Evolutionary conservation across 2,113 vertebrate genomes (phyloP).

Genomic region (Pterophyllum scalare): DNA sequence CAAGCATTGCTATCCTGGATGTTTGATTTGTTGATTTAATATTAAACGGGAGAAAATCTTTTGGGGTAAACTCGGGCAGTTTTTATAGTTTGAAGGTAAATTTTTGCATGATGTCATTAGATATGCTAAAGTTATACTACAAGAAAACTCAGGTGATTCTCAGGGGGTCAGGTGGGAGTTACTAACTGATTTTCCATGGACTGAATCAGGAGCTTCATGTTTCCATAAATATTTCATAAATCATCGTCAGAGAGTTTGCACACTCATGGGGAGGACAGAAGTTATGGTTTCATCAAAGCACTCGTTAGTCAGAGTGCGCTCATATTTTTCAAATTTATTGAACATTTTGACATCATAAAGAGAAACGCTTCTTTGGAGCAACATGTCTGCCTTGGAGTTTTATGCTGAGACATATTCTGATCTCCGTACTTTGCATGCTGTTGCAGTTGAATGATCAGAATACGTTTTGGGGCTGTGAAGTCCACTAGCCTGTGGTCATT

Average conservation of each 20-base stretch:
- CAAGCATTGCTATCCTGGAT: background rate
- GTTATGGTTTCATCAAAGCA: background rate
- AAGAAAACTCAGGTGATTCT: background rate
- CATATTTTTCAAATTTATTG: background rate
- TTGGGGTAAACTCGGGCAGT: background rate
- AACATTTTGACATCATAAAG: conserved; percentile 2
- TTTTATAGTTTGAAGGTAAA: no score
- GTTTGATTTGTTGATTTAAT: background rate
- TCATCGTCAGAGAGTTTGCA: background rate
- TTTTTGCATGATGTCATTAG: background rate
- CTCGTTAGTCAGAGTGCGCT: background rate
- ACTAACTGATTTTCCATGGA: conserved; percentile 8
- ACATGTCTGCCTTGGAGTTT: background rate
- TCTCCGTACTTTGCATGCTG: background rate
- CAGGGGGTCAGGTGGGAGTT: background rate
- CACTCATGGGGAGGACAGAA: background rate
- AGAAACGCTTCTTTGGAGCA: background rate
- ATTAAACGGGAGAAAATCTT: background rate
- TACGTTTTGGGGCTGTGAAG: background rate
- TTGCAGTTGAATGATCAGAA: background rate
- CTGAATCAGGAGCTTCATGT: conserved; percentile 37
- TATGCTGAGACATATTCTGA: background rate
- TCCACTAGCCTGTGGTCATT: background rate
- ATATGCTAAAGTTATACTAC: background rate
- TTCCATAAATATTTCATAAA: conserved; percentile 21